Conservation (phyloP, 2,888 invertebrate species). For the Plagiodera versicolora region DNA sequence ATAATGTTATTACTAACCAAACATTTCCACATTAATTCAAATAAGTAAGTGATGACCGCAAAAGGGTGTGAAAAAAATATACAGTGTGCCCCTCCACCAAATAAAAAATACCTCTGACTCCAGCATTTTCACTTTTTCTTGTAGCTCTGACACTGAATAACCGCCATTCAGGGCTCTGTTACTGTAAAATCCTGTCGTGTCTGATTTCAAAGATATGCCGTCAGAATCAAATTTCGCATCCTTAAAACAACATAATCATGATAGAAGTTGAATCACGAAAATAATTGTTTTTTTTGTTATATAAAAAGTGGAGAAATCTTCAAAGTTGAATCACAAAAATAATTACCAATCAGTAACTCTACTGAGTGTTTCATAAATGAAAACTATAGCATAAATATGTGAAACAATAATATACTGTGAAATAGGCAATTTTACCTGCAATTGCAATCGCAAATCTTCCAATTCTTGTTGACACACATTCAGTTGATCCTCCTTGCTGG, state of each 20-base stretch:
- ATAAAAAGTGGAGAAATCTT: neutral
- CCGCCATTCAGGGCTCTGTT: constrained; percentile 28
- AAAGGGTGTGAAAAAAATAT: neutral
- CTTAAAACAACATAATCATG: constrained; percentile 32
- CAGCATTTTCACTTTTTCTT: constrained; percentile 37
- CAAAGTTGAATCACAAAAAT: neutral
- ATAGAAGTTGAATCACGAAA: neutral
- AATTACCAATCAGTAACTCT: too few species aligned
- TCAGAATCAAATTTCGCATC: constrained; percentile 38
- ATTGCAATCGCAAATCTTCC: constrained; percentile 48
- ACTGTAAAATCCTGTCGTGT: constrained; percentile 32
- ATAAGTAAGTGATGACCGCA: too few species aligned
- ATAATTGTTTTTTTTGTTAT: neutral
- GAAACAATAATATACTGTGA: too few species aligned
- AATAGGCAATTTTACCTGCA: constrained; percentile 49
- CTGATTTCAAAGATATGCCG: constrained; percentile 36
- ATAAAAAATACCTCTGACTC: constrained; percentile 39
- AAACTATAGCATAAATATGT: too few species aligned
- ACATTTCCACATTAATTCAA: too few species aligned
- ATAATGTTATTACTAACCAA: too few species aligned
- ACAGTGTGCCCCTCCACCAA: constrained; percentile 10
- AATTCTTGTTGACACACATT: constrained; percentile 52
- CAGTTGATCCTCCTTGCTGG: constrained; percentile 48
- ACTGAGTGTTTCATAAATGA: too few species aligned
- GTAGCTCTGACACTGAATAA: constrained; percentile 30